Evolutionary conservation across 2,888 invertebrate genomes (phyloP).

Genomic region (Ectemnius continuus): DNA sequence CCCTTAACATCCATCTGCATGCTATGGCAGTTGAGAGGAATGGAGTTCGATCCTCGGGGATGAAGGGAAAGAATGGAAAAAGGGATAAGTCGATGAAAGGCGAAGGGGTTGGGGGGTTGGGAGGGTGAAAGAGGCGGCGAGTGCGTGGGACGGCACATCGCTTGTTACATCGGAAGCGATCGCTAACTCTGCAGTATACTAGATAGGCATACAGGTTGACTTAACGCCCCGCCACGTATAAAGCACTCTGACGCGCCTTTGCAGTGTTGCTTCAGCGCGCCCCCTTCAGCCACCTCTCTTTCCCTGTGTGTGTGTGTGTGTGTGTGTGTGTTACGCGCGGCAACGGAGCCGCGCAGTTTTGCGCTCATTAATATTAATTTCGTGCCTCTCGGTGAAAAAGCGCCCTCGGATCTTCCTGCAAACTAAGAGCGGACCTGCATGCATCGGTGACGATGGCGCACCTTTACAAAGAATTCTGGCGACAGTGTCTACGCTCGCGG

Average conservation of each 20-base stretch:
- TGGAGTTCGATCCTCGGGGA: neutral
- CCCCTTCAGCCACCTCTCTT: constrained; percentile 11
- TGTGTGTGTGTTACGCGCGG: neutral
- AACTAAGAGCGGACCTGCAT: constrained; percentile 32
- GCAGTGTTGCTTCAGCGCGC: constrained; percentile 28
- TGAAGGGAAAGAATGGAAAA: neutral
- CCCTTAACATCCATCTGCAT: no score
- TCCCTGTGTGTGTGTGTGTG: no score
- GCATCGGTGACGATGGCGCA: constrained; percentile 43
- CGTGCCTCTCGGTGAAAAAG: constrained; percentile 46
- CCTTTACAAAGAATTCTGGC: constrained; percentile 35
- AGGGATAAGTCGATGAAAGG: neutral
- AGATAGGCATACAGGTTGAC: constrained; percentile 22
- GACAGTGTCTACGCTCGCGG: no score
- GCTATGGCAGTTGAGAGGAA: neutral
- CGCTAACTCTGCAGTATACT: constrained; percentile 9
- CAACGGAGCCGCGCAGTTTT: constrained; percentile 44
- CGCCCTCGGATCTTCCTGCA: constrained; percentile 45
- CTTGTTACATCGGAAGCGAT: constrained; percentile 18
- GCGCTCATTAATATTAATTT: constrained; percentile 56
- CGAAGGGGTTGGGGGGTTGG: neutral
- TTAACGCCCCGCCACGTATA: constrained; percentile 13
- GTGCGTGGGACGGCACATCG: constrained; percentile 9
- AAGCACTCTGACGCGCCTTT: constrained; percentile 13
- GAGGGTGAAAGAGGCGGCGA: neutral